Conservation (phyloP, 2,113 vertebrate species). For the Oenanthe melanoleuca region DNA sequence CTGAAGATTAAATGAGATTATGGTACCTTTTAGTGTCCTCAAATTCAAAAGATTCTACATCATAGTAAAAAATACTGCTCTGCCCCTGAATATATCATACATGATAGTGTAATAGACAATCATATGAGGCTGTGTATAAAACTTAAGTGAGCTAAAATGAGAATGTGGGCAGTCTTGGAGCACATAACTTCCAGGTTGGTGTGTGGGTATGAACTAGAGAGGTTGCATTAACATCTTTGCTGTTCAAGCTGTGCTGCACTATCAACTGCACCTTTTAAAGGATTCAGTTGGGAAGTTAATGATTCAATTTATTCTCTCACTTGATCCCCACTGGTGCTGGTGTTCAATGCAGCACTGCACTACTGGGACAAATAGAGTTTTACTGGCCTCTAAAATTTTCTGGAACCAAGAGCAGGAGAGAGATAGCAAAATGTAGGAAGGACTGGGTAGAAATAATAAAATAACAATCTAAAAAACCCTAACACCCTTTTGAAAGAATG, state of each 20-base stretch:
- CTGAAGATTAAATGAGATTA: not conserved
- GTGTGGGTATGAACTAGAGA: not conserved
- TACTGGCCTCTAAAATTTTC: not conserved
- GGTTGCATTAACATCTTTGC: not conserved
- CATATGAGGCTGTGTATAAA: not conserved
- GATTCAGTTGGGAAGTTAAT: not conserved
- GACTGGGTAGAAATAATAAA: not conserved
- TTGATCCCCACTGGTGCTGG: not conserved
- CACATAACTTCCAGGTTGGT: not conserved
- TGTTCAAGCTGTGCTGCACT: not conserved
- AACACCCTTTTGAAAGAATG: not conserved
- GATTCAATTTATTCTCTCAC: fast-evolving
- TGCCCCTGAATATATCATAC: not conserved
- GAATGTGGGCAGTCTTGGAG: not conserved
- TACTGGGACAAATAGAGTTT: not conserved
- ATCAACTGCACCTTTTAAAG: not conserved
- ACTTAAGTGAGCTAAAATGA: not conserved
- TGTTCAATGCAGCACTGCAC: not conserved
- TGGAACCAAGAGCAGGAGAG: not conserved
- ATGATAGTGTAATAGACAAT: not conserved
- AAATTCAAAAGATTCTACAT: not conserved
- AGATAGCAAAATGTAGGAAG: not conserved
- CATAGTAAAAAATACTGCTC: not conserved
- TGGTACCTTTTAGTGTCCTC: not conserved
- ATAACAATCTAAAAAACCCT: not conserved